Base-by-base conservation (phyloP, 2,888 invertebrate species). In the Zhengitettix transpicula region DNA sequence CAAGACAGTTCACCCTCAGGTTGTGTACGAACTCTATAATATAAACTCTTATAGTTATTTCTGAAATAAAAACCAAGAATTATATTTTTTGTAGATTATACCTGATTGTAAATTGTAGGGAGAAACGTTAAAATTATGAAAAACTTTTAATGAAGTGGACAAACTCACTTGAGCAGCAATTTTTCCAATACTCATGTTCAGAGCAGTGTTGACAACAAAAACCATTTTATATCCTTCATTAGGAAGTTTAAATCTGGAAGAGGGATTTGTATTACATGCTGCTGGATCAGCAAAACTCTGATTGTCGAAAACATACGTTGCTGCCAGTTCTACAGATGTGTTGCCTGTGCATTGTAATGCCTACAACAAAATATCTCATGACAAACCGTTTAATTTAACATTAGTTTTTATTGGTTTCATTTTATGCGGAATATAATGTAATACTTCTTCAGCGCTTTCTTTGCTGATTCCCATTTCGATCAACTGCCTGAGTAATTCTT, bases 141-240 rank as follows among this genome's bases (percentile, higher is more conserved):
- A 28, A 28, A 28, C 2, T 7, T 28, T 28, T 28, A 2, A 28
- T n/a, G n/a, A 28, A 28, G 7, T 28, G 7, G 7, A 28, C 7
- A 7, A 2, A 28, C 47, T 47, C 47, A 77, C 77, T 71, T 81
- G 80, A 51, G 80, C 77, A 17, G 79, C 78, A 51, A 79, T 70
- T 70, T 83, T 83, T 2, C 83, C 83, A 41, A 76, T 70, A 1
- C 81, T 80, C 83, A 83, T 83, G 64, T 77, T 75, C 57, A 83
- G 70, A 40, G 76, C 75, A 53, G 72, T 70, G 69, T 83, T 83
- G 9, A 82, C 79, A 41, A 82, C 78, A 70, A 83, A 79, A 28
- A 80, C 79, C 83, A 83, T 83, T 72, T 83, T 83, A 69, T 75
- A 79, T 58, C 70, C 70, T 52, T 73, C 72, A 58, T 71, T 68